Base-by-base conservation (phyloP, 2,888 invertebrate species). In the Acheta domesticus region DNA sequence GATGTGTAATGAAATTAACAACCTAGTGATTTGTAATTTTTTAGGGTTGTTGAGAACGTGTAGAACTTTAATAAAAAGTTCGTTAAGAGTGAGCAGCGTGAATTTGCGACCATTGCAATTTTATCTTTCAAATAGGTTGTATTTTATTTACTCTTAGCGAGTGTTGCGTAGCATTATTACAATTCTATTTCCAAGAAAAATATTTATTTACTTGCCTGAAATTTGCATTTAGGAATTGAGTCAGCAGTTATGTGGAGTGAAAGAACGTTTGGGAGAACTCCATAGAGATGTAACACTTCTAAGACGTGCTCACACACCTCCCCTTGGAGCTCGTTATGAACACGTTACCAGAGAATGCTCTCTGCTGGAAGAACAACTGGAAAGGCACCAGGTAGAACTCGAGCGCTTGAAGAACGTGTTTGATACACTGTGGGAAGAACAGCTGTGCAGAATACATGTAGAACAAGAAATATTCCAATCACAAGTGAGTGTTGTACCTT, bases 401-500 rank as follows among this genome's bases (percentile, higher is more conserved):
- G 91, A 91, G 81, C 87, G 90, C 77, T 87, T 91, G 84, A 87
- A 90, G 79, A 87, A 88, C 11, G 88, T 90, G 11, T 92, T 92
- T 83, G 91, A 91, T 82, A 87, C 91, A 77, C 88, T 92, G 2
- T 93, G 93, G 93, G 93, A 93, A 84, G 93, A 93, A 84, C 92
- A 92, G 83, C 86, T 93, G 48, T 92, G 93, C 86, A 88, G 92
- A 81, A 89, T 93, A 81, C 89, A 92, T 77, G 89, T 92, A 12
- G 93, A 94, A 85, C 93, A 93, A 85, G 92, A 93, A 84, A 89
- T 92, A 74, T 91, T 91, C 83, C 89, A 89, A 83, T 88, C 89
- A 50, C 89, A 89, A 87, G 89, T 89, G 83, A 14, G 78, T 75
- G n/a, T 21, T 62, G n/a, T 12, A 77, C 16, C 19, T 20, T 50